These are phyloP conservation scores for Allophyes oxyacanthae DNA, from an alignment of 2,888 invertebrate species.

Conservation along the genomic window DNA sequence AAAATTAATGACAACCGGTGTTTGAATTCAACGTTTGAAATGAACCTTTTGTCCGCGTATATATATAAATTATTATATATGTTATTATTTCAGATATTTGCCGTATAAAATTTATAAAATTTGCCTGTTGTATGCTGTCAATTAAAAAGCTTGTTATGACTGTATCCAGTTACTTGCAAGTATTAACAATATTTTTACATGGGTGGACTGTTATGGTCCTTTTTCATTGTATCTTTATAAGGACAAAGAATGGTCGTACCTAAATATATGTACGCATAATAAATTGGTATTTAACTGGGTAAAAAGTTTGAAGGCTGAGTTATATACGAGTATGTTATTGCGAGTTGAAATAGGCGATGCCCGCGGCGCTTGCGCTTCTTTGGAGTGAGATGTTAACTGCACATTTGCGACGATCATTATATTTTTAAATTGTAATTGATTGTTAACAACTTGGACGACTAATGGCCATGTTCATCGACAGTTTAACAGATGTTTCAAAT, in stretches of 20 bases:
- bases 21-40: neutral
- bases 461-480: too few relatives aligned
- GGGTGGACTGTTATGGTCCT: conserved; percentile 5
- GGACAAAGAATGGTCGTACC: conserved; percentile 35
- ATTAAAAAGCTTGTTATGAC: conserved; percentile 40
- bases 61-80: neutral
- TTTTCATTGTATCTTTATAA: conserved; percentile 31
- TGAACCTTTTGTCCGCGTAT: conserved; percentile 8
- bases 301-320: conserved; percentile 37
- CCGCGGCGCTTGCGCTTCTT: conserved; percentile 24
- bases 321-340: conserved; percentile 36
- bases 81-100: conserved; percentile 5
- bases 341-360: conserved; percentile 18
- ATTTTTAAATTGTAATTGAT: conserved; percentile 40
- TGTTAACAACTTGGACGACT: conserved; percentile 31
- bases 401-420: conserved; percentile 21
- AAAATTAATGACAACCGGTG: conserved; percentile 4
- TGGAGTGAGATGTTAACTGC: conserved; percentile 32
- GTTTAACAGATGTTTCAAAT: too few relatives aligned
- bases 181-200: conserved; percentile 42
- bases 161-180: conserved; percentile 19
- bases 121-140: conserved; percentile 29
- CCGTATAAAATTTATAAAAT: conserved; percentile 21
- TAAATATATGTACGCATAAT: conserved; percentile 42
- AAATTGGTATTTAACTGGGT: conserved; percentile 45